These are phyloP conservation scores for Phaedon cochleariae DNA, from an alignment of 2,888 invertebrate species.

Conservation along the genomic window DNA sequence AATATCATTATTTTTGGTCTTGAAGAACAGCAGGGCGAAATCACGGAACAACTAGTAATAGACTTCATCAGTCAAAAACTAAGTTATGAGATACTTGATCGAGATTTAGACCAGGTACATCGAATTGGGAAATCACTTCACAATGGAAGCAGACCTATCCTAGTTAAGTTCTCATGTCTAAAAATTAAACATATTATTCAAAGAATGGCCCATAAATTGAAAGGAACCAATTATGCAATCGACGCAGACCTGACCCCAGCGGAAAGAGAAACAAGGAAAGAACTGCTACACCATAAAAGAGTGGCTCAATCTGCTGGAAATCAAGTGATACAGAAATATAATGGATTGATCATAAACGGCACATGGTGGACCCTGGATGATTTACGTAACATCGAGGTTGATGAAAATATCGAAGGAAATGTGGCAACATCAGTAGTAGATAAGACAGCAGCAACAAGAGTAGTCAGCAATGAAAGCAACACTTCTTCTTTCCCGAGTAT, in stretches of 20 bases:
- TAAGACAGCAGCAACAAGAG: not conserved
- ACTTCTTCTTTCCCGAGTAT: too few species aligned
- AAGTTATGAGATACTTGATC: not conserved
- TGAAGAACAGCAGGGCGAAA: not conserved
- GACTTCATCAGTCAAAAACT: not conserved
- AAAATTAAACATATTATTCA: not conserved
- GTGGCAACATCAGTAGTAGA: not conserved
- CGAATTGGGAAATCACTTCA: not conserved
- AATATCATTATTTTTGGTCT: not conserved
- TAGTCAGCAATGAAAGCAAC: not conserved
- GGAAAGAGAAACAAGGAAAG: slow-evolving; percentile 1
- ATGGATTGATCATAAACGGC: not conserved
- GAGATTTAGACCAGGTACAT: not conserved
- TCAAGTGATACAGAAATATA: not conserved
- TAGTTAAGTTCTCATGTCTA: not conserved
- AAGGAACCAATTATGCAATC: slow-evolving; percentile 6
- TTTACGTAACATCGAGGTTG: slow-evolving; percentile 3
- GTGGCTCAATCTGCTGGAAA: slow-evolving; percentile 1
- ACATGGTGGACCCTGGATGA: slow-evolving; percentile 7
- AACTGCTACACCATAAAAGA: slow-evolving; percentile 1
- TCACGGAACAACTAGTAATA: not conserved
- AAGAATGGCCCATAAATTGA: not conserved
- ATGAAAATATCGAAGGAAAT: not conserved
- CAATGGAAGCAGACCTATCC: not conserved
- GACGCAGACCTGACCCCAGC: not conserved